Evolutionary conservation across 2,113 vertebrate species (phyloP), one percentile per base, ranked within the genome.

Genomic region (Cisticola juncidis): DNA sequence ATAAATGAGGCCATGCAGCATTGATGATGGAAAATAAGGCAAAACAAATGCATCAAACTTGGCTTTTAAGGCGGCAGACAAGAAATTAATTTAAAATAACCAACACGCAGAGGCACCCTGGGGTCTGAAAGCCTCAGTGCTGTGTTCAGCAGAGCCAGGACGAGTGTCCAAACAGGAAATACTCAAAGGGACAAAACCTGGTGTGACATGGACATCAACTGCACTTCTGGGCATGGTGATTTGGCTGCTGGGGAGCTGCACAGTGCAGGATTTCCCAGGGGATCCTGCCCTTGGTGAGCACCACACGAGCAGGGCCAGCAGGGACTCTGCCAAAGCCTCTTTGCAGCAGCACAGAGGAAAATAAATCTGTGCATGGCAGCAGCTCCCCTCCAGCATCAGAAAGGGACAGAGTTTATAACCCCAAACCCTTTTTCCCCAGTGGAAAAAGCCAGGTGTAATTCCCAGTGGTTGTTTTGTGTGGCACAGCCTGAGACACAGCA

Each of bases 1-100:
- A 86, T 54, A 91, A 95, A 89, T 5, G 36, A 87, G 48, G 96
- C 92, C 97, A 97, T 97, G 97, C 93, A 96, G 92, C 87, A 77
- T 4, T 80, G 88, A 56, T 19, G 54, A 87, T 33, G 62, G 84
- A 80, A 93, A 92, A 70, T 9, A 78, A 86, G 29, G 87, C 60
- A 90, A 94, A 91, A 69, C 50, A 93, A 95, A 94, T 1, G 53
- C 56, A 81, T 8, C 48, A 44, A 81, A 94, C 28, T 87, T 91
- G 38, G 85, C 82, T 94, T 90, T 72, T 82, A 78, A 93, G 88
- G 91, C 82, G 36, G 76, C n/a, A 93, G 56, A 80, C 3, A 4
- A 94, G 31, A 94, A 84, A 92, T 81, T 16, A 74, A 90, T 90
- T 88, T 57, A 14, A 45, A 91, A 84, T 79, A 90, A 89, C 90